These are phyloP conservation scores for Vidua chalybeata DNA, from an alignment of 2,113 vertebrate genomes.

Conservation along the genomic window DNA sequence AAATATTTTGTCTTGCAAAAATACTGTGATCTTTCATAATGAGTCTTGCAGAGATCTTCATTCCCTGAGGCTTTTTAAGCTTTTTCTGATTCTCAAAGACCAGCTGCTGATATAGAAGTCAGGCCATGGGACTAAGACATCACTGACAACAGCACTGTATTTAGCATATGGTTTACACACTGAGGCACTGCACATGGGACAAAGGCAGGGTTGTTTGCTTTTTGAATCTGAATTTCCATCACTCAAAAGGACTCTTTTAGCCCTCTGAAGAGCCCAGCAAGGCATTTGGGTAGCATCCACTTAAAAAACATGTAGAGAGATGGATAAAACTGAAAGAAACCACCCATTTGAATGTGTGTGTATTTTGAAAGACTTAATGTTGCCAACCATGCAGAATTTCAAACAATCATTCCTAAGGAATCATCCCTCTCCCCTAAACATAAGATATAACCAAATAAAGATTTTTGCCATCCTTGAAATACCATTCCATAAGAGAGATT, in stretches of 20 bases:
- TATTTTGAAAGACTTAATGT: neutral
- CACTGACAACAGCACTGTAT: neutral
- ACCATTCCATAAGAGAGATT: neutral
- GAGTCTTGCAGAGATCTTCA: neutral
- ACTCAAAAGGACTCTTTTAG: neutral
- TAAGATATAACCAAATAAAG: neutral
- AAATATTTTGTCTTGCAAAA: conserved; percentile 4
- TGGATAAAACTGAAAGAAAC: neutral
- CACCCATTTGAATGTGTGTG: neutral
- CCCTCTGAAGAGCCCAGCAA: neutral
- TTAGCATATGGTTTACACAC: neutral
- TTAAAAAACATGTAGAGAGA: neutral
- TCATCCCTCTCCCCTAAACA: neutral
- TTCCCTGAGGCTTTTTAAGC: conserved; percentile 12
- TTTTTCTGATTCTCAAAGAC: neutral
- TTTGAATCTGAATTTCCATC: neutral
- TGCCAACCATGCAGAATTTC: neutral
- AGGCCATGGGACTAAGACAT: neutral
- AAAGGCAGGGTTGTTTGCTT: conserved; percentile 15
- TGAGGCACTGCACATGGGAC: neutral
- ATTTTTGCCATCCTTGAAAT: neutral
- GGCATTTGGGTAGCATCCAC: neutral
- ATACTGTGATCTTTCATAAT: neutral
- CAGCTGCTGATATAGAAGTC: neutral
- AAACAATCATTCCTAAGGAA: neutral